These are phyloP conservation scores for Daboia siamensis DNA, from an alignment of 2,113 vertebrate genomes.

Conservation along the genomic window DNA sequence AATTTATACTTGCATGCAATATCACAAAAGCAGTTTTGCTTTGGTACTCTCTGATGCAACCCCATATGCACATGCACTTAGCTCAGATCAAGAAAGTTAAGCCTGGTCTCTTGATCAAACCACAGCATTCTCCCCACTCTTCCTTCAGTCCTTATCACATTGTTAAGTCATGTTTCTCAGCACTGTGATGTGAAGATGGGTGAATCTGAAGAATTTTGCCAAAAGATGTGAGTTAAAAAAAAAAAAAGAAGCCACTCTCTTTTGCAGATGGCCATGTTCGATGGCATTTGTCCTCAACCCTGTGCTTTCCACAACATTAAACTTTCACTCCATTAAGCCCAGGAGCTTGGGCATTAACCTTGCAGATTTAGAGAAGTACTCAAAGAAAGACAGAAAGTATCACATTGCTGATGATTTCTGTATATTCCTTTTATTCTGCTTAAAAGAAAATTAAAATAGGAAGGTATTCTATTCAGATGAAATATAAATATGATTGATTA, in stretches of 20 bases:
- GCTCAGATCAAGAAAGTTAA: background rate
- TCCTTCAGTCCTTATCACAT: background rate
- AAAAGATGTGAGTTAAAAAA: background rate
- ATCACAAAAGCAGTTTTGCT: background rate
- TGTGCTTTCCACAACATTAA: background rate
- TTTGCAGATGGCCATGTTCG: background rate
- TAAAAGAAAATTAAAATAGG: background rate
- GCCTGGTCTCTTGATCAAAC: background rate
- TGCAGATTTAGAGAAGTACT: background rate
- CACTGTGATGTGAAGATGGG: background rate
- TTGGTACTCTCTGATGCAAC: background rate
- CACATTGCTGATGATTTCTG: background rate
- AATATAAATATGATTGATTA: background rate
- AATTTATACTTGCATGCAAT: background rate
- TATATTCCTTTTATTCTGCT: background rate
- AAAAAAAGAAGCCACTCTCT: background rate
- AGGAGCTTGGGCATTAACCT: background rate
- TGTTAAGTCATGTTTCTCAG: background rate
- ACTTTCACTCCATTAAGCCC: background rate
- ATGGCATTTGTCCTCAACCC: background rate
- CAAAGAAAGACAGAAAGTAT: background rate
- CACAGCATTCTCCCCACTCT: background rate
- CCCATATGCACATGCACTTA: background rate
- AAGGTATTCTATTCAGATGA: background rate
- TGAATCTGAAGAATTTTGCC: background rate